Conservation (phyloP, 2,888 invertebrate species). For the Neoaliturus tenellus region DNA sequence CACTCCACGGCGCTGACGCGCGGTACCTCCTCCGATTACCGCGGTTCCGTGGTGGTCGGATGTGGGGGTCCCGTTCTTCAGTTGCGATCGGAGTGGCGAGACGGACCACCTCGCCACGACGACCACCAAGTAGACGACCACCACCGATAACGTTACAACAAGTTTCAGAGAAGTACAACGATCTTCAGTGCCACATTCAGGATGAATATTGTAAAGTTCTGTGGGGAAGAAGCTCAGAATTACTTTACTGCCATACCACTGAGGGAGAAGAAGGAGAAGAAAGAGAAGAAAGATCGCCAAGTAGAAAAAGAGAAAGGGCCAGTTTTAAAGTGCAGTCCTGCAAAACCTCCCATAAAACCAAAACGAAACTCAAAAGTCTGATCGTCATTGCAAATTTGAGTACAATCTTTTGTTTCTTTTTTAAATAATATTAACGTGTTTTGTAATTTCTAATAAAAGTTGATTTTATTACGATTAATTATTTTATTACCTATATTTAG, state of each 20-base stretch:
- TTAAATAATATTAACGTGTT: constrained; percentile 20
- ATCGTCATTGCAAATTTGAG: constrained; percentile 7
- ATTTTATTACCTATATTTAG: constrained; percentile 32
- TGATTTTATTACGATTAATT: constrained; percentile 8
- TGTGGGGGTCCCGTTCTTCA: too few relatives aligned
- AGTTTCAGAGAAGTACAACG: constrained; percentile 29
- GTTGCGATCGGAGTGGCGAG: too few relatives aligned
- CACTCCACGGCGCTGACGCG: too few relatives aligned
- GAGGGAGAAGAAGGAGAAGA: constrained; percentile 17
- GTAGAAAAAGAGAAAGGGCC: background rate
- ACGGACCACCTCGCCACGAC: too few relatives aligned
- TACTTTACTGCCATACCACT: constrained; percentile 24
- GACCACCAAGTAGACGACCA: too few relatives aligned
- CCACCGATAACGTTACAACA: too few relatives aligned
- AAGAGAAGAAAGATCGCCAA: constrained; percentile 7
- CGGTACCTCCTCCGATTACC: too few relatives aligned
- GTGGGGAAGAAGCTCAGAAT: constrained; percentile 20
- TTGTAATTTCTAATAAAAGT: constrained; percentile 12
- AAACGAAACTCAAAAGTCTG: constrained; percentile 4
- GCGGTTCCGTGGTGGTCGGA: too few relatives aligned
- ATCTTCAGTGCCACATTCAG: constrained; percentile 37
- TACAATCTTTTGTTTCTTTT: constrained; percentile 16
- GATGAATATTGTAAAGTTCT: constrained; percentile 31
- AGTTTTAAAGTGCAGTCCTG: constrained; percentile 4
- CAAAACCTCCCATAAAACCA: background rate